Conservation (phyloP, 2,888 invertebrate genomes). For the Hydraecia micacea region DNA sequence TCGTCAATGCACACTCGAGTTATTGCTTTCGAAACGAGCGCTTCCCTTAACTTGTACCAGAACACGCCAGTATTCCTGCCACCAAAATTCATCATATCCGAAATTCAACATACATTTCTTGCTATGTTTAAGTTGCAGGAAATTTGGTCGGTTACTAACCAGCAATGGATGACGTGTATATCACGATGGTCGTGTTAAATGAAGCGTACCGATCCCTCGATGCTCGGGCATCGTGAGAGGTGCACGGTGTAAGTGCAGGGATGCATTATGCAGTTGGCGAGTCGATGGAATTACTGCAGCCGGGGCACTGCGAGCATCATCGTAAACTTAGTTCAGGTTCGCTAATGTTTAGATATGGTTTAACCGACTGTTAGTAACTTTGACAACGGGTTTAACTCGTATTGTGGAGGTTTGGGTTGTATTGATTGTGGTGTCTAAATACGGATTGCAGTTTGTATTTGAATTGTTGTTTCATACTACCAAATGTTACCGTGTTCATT, state of each 20-base stretch:
- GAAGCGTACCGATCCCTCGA: conserved; percentile 69
- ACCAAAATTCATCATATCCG: not conserved
- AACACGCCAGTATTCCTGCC: conserved; percentile 4
- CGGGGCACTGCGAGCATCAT: conserved; percentile 71
- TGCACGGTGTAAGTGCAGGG: conserved; percentile 82
- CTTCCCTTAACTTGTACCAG: conserved; percentile 73
- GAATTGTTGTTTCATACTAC: conserved; percentile 19
- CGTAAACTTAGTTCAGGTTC: conserved; percentile 80
- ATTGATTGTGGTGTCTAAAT: conserved; percentile 59
- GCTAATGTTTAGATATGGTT: conserved; percentile 76
- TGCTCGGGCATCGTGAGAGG: conserved; percentile 73
- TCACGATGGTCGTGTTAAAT: conserved; percentile 64
- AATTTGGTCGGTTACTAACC: not conserved
- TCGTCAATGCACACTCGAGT: conserved; percentile 86
- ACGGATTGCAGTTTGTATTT: conserved; percentile 29
- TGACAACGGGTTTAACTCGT: conserved; percentile 61
- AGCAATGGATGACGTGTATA: conserved; percentile 58
- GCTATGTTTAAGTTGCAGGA: not conserved
- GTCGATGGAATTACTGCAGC: conserved; percentile 79
- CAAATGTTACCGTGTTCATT: not conserved
- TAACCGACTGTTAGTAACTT: conserved; percentile 73
- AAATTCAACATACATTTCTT: conserved; percentile 33
- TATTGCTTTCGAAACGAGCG: conserved; percentile 83
- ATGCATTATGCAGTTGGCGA: conserved; percentile 83
- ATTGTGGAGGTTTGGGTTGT: conserved; percentile 53